These are phyloP conservation scores for Clarias batrachus DNA, from an alignment of 2,113 vertebrate genomes.

Conservation along the genomic window DNA sequence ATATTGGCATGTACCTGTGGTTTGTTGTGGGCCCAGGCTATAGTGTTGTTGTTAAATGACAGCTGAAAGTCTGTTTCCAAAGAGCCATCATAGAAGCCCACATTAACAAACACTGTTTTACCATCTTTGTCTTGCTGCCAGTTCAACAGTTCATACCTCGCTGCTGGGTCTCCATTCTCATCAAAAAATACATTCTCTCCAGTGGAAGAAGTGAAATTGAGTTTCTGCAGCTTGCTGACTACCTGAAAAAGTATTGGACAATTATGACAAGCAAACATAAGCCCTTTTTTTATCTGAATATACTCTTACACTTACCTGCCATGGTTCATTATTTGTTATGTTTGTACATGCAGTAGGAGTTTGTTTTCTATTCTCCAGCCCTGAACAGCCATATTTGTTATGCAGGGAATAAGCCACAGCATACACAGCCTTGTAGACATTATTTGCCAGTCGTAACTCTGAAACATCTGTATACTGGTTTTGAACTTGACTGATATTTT, in stretches of 20 bases:
- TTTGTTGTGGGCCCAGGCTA: constrained; percentile 52
- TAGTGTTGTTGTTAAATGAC: constrained; percentile 51
- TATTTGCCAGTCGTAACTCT: constrained; percentile 59
- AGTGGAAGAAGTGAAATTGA: constrained; percentile 42
- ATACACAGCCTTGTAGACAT: constrained; percentile 63
- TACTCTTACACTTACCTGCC: constrained; percentile 49
- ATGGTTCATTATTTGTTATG: constrained; percentile 42
- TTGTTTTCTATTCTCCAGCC: neutral
- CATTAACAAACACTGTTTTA: constrained; percentile 51
- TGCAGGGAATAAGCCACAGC: constrained; percentile 58
- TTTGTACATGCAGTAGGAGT: constrained; percentile 29
- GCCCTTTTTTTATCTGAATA: neutral
- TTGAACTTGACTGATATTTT: constrained; percentile 51
- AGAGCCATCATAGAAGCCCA: constrained; percentile 58
- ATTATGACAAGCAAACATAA: neutral
- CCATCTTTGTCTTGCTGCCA: constrained; percentile 55
- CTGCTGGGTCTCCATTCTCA: constrained; percentile 58
- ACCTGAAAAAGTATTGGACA: constrained; percentile 39
- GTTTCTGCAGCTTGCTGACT: constrained; percentile 48
- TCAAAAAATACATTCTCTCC: constrained; percentile 58
- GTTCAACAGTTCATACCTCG: constrained; percentile 59
- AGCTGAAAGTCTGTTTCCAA: constrained; percentile 48
- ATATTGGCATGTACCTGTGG: constrained; percentile 14
- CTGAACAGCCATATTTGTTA: constrained; percentile 39
- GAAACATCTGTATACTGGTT: constrained; percentile 61